Conservation (phyloP, 1,140 invertebrate genomes). For the Anoplophora glabripennis region DNA sequence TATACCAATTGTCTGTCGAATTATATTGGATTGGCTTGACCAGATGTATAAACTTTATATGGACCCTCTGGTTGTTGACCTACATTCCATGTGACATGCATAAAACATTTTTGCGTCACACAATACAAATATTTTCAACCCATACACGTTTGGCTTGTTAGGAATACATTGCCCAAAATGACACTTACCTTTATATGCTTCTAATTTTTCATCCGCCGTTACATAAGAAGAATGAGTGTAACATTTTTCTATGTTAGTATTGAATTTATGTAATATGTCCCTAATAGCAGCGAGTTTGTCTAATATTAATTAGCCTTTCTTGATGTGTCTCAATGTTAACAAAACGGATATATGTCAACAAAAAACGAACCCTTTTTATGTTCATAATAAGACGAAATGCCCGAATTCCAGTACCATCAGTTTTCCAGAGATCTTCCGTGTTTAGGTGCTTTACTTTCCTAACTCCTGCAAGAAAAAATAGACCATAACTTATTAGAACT, state of each 20-base stretch:
- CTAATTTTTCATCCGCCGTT: conserved; percentile 25
- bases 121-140: conserved; percentile 25
- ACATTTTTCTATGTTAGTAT: background rate
- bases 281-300: conserved; percentile 26
- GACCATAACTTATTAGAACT: too few species aligned
- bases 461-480: background rate
- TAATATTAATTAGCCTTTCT: conserved; percentile 29
- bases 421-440: conserved; percentile 27
- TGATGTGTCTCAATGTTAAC: conserved; percentile 21
- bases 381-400: conserved; percentile 39
- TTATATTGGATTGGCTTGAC: background rate
- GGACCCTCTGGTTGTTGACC: conserved; percentile 21
- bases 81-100: conserved; percentile 21
- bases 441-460: background rate
- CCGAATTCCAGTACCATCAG: conserved; percentile 40
- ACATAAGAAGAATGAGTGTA: conserved; percentile 23
- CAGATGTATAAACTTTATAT: conserved; percentile 2
- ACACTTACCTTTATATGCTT: conserved; percentile 26
- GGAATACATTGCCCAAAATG: conserved; percentile 25
- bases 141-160: conserved; percentile 28
- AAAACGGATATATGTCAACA: conserved; percentile 26
- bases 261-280: background rate
- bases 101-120: conserved; percentile 27
- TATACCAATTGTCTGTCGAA: conserved; percentile 6
- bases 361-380: conserved; percentile 40